Base-by-base conservation (phyloP, 2,888 invertebrate genomes). In the Amphipyra berbera region DNA sequence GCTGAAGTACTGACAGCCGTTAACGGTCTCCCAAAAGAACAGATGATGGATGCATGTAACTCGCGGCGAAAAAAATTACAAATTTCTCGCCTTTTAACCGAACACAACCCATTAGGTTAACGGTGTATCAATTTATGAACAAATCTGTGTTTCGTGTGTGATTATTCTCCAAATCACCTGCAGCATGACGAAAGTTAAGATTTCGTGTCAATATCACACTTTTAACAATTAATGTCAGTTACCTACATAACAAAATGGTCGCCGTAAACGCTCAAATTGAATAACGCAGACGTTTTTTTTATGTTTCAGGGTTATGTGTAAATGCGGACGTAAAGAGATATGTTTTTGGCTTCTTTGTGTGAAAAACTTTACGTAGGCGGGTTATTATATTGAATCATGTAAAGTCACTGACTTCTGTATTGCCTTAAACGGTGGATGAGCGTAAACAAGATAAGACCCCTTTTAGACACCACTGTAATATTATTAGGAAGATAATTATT, bases 21-120 rank as follows among this genome's bases (percentile, higher is more conserved):
- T 85, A 87, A 87, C 85, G 84, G 84, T 83, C 76, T 57, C 66
- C 63, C 61, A 57, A 74, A 76, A 66, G 60, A 70, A 72, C 76
- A 58, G 53, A 78, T 82, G 83, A 85, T 84, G 80, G 81, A 84
- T 85, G 84, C 78, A 82, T 79, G 79, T 76, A 73, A 79, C 62
- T 77, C 71, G 76, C 75, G 79, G 77, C 77, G 62, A 53, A 77
- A 86, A 88, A 88, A 90, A 91, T 89, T 91, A 91, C 87, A 83
- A 87, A 91, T 92, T 92, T 92, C 90, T 85, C 90, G 90, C 90
- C 86, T 89, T 87, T 91, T 90, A 90, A 78, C 84, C 79, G 81
- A 84, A 87, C 78, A 84, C 78, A 71, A 79, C 81, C 84, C 88
- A 89, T 92, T 92, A 92, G 84, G 84, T 78, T 91, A 91, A 91